These are phyloP conservation scores for Rhaphigaster nebulosa DNA, from an alignment of 2,888 invertebrate species.

Conservation along the genomic window DNA sequence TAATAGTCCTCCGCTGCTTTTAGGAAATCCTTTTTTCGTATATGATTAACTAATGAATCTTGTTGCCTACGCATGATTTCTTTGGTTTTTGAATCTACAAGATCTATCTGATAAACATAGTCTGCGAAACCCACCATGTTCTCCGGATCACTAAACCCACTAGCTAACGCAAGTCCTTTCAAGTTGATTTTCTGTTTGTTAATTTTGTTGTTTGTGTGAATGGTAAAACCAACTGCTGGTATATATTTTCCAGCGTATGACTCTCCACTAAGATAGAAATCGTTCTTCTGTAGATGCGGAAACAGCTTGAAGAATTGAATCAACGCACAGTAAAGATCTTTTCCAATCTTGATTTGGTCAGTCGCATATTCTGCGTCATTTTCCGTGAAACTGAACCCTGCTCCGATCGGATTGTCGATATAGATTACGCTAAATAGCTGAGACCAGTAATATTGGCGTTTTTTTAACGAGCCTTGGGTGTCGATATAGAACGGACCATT, in stretches of 20 bases:
- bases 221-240: slow-evolving; percentile 83
- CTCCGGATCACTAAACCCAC: slow-evolving; percentile 84
- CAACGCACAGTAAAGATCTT: slow-evolving; percentile 81
- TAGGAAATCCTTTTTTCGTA: slow-evolving; percentile 75
- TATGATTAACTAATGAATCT: slow-evolving; percentile 73
- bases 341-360: slow-evolving; percentile 84
- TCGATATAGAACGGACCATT: slow-evolving; percentile 79
- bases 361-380: slow-evolving; percentile 81
- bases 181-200: slow-evolving; percentile 78
- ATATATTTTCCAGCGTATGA: slow-evolving; percentile 87
- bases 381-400: slow-evolving; percentile 91
- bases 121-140: slow-evolving; percentile 84
- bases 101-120: slow-evolving; percentile 83
- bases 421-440: slow-evolving; percentile 84
- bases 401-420: slow-evolving; percentile 93
- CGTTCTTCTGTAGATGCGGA: slow-evolving; percentile 79
- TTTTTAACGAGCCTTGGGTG: slow-evolving; percentile 70
- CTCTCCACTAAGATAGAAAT: slow-evolving; percentile 90
- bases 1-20: slow-evolving; percentile 75
- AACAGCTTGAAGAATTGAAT: slow-evolving; percentile 88
- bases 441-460: slow-evolving; percentile 85
- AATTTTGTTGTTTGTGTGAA: slow-evolving; percentile 75
- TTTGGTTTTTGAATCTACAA: slow-evolving; percentile 72
- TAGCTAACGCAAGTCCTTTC: slow-evolving; percentile 82
- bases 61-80: slow-evolving; percentile 76